These are phyloP conservation scores for Pluvialis apricaria DNA, from an alignment of 2,113 vertebrate species.

Conservation along the genomic window DNA sequence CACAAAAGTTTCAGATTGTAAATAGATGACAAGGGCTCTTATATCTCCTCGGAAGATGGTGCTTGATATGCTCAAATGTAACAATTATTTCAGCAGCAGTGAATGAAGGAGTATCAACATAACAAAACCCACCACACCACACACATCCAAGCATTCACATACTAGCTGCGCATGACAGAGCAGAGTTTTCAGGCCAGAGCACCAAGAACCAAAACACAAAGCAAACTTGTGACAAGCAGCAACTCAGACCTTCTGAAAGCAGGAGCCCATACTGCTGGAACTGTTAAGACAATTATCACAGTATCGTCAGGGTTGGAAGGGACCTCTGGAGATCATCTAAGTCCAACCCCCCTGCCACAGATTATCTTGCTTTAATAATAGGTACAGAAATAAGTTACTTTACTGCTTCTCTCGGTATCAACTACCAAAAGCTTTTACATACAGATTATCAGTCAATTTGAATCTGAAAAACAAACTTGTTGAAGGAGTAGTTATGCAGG, in stretches of 20 bases:
- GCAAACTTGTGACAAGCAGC: neutral
- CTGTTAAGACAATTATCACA: neutral
- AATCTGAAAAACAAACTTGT: neutral
- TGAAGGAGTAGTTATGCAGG: neutral
- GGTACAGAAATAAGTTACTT: neutral
- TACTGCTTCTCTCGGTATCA: neutral
- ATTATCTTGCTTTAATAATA: neutral
- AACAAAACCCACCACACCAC: neutral
- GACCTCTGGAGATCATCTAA: no score
- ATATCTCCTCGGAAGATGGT: neutral
- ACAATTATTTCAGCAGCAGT: neutral
- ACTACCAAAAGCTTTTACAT: neutral
- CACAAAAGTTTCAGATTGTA: neutral
- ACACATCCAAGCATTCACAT: neutral
- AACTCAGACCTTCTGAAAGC: neutral
- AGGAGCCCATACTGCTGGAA: rapidly evolving
- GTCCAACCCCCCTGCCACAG: no score
- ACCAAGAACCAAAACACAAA: neutral
- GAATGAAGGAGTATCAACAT: neutral
- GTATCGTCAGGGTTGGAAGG: no score
- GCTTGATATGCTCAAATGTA: neutral
- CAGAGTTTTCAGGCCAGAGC: neutral
- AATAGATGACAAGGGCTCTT: neutral
- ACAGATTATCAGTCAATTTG: neutral
- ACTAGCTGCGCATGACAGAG: neutral